Evolutionary conservation across 1,140 invertebrate genomes (phyloP).

Genomic region (Drosophila malerkotliana): DNA sequence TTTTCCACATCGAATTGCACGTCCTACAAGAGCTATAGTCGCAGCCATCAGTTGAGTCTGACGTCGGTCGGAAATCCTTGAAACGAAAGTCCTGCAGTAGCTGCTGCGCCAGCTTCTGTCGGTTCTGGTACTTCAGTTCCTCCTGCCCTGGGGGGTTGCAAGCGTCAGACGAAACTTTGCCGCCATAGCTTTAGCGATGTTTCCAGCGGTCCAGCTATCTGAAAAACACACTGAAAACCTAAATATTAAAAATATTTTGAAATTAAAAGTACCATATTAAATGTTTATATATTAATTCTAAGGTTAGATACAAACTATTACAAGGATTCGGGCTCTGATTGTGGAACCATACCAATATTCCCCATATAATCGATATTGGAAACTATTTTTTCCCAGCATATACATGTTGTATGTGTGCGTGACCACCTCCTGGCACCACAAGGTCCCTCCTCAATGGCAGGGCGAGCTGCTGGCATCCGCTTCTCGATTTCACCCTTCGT

Average conservation of each 20-base stretch:
- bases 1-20: conserved; percentile 53
- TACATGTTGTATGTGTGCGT: conserved; percentile 29
- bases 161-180: conserved; percentile 71
- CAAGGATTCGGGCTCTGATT: neutral
- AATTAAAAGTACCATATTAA: neutral
- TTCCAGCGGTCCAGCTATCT: conserved; percentile 54
- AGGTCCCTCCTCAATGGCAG: conserved; percentile 59
- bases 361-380: conserved; percentile 13
- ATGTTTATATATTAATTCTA: too few relatives aligned
- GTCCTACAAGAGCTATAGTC: conserved; percentile 46
- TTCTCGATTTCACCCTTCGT: conserved; percentile 18
- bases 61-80: conserved; percentile 79
- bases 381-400: conserved; percentile 25
- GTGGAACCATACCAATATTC: neutral
- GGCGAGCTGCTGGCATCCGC: conserved; percentile 44
- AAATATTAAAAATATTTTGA: too few relatives aligned
- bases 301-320: neutral
- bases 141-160: conserved; percentile 54
- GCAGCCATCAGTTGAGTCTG: conserved; percentile 53
- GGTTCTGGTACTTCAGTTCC: conserved; percentile 11
- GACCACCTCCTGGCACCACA: conserved; percentile 32
- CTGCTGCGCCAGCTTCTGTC: conserved; percentile 10
- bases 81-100: conserved; percentile 67
- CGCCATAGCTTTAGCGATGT: conserved; percentile 52
- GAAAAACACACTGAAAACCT: conserved; percentile 6